Conservation (phyloP, 2,888 invertebrate species). For the Caenorhabditis uteleia region DNA sequence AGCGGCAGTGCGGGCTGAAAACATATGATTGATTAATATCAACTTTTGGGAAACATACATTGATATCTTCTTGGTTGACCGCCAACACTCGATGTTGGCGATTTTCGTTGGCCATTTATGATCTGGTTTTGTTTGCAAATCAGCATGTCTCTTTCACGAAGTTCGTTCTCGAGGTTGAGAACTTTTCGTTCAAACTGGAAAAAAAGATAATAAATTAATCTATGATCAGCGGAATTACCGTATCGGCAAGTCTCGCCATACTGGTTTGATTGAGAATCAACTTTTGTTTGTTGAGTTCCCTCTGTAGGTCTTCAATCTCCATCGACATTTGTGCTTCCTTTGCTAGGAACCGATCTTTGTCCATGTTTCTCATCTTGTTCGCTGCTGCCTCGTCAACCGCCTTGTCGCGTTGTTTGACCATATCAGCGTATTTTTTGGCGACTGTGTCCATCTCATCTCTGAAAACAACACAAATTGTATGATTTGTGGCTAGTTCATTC, state of each 20-base stretch:
- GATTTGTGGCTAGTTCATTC: neutral
- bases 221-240: conserved; percentile 15
- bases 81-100: conserved; percentile 21
- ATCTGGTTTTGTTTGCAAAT: conserved; percentile 55
- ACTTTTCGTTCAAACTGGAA: conserved; percentile 53
- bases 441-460: conserved; percentile 40
- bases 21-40: neutral
- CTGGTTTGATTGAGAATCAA: conserved; percentile 41
- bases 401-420: conserved; percentile 22
- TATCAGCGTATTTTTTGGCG: conserved; percentile 23
- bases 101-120: conserved; percentile 48
- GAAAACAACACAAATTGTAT: neutral
- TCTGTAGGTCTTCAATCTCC: conserved; percentile 48
- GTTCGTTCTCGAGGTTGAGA: conserved; percentile 48
- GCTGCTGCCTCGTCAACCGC: conserved; percentile 28
- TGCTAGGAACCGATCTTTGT: conserved; percentile 39
- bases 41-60: neutral
- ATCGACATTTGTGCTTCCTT: conserved; percentile 46
- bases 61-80: neutral
- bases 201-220: neutral
- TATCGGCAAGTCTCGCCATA: conserved; percentile 43
- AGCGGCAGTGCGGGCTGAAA: conserved; percentile 28
- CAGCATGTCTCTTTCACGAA: conserved; percentile 53
- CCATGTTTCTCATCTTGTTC: conserved; percentile 31
- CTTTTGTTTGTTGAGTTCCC: conserved; percentile 46